These are phyloP conservation scores for Marmota flaviventris DNA, from an alignment of 2,113 vertebrate species.

Conservation along the genomic window DNA sequence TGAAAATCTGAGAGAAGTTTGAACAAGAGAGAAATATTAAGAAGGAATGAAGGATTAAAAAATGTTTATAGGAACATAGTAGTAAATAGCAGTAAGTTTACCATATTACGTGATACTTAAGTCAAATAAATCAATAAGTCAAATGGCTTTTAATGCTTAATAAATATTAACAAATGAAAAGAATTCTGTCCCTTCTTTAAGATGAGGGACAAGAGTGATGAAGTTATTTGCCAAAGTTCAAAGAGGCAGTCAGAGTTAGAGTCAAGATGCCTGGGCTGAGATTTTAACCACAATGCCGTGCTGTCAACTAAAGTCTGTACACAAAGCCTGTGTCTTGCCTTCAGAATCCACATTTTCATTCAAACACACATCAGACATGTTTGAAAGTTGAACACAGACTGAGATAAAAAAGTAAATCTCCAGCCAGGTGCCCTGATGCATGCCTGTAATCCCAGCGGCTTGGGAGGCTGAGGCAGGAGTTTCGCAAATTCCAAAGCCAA, in stretches of 20 bases:
- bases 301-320: no score
- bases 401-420: no score
- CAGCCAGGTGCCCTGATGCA: no score
- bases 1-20: neutral
- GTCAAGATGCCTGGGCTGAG: neutral
- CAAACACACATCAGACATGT: no score
- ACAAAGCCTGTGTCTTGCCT: no score
- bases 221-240: neutral
- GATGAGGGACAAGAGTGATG: neutral
- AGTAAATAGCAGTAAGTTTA: neutral
- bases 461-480: no score
- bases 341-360: no score
- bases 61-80: no score
- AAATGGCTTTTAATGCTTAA: neutral
- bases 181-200: neutral
- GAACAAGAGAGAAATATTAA: neutral
- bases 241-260: neutral
- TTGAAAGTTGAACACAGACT: no score
- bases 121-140: neutral
- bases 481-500: no score
- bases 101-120: neutral
- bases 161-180: neutral
- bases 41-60: neutral
- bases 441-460: no score
- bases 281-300: neutral